phyloP scores from a whole-genome alignment of 2,888 invertebrate species.

The Zygaena filipendulae region DNA sequence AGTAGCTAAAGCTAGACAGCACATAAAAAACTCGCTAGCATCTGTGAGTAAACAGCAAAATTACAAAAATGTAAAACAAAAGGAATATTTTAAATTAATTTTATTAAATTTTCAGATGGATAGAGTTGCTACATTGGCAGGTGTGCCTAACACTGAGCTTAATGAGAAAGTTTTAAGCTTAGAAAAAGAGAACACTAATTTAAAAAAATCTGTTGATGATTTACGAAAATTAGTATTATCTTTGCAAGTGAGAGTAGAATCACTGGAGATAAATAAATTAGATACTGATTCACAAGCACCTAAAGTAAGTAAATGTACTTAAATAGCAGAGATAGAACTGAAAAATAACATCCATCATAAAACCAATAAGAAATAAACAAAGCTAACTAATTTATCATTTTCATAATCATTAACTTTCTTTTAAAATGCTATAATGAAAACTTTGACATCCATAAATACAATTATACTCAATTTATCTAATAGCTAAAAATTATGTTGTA shows the following conservation, averaged over 20 bases:
- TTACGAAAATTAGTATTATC: constrained; percentile 55
- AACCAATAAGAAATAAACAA: too few species aligned
- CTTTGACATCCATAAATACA: too few species aligned
- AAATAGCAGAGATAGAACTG: too few species aligned
- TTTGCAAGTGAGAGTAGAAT: constrained; percentile 52
- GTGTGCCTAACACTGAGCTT: constrained; percentile 66
- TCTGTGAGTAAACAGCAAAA: constrained; percentile 68
- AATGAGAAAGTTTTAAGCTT: constrained; percentile 61
- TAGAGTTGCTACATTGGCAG: constrained; percentile 68
- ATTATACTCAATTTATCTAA: too few species aligned
- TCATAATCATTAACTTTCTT: too few species aligned
- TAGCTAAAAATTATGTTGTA: too few species aligned
- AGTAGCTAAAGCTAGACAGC: constrained; percentile 88
- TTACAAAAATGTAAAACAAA: constrained; percentile 3
- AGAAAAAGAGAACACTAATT: constrained; percentile 68
- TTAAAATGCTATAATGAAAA: too few species aligned
- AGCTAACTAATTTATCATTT: too few species aligned
- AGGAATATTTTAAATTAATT: constrained; percentile 9
- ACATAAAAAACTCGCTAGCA: constrained; percentile 80
- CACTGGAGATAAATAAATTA: too few species aligned
- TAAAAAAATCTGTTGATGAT: constrained; percentile 56
- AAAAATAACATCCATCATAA: too few species aligned
- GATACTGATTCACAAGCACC: too few species aligned
- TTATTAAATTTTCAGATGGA: constrained; percentile 67
- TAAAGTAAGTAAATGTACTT: constrained; percentile 34